Evolutionary conservation across 1,140 invertebrate genomes (phyloP), one percentile per base, ranked within the genome.

Genomic region (Alviniconcha marisindica): DNA sequence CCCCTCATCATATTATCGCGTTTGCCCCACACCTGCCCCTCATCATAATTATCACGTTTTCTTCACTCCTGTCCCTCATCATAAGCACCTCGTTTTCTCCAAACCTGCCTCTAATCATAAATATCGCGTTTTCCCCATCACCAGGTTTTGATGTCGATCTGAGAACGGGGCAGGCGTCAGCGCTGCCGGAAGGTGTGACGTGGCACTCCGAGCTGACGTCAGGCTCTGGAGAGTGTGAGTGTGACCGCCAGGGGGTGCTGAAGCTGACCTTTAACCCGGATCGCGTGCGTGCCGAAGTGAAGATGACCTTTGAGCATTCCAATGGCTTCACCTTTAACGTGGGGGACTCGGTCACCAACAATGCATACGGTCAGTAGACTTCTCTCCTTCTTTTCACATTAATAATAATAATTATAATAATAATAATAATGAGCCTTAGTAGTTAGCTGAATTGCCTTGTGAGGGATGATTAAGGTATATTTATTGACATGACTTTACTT

Each of bases 331-430:
- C 78, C 4, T 85, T 85, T 76, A 77, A 82, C 76, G 40, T 85
- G 38, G 84, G 80, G 21, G 80, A 85, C 74, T 85, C 84, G 1
- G 38, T 33, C 2, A 78, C 80, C 60, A 81, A 77, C 51, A 78
- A 81, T n/a, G 83, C 79, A 3, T 84, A 74, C 24, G 83, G 83
- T 84, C 28, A 69, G 74, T n/a, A 54, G 1, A n/a, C n/a, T n/a
- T n/a, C n/a, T n/a, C n/a, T n/a, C n/a, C n/a, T n/a, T n/a, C n/a
- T n/a, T n/a, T n/a, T n/a, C 63, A 69, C 63, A 18, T 33, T 10
- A n/a, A 69, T 18, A 69, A 69, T 33, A 69, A 33, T 21, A 21
- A 69, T 21, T 10, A 28, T 69, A 33, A 69, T n/a, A n/a, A n/a
- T n/a, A n/a, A n/a, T n/a, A n/a, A n/a, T n/a, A n/a, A n/a, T n/a